Conservation (phyloP, 1,140 invertebrate species). For the Helicoverpa zea region DNA sequence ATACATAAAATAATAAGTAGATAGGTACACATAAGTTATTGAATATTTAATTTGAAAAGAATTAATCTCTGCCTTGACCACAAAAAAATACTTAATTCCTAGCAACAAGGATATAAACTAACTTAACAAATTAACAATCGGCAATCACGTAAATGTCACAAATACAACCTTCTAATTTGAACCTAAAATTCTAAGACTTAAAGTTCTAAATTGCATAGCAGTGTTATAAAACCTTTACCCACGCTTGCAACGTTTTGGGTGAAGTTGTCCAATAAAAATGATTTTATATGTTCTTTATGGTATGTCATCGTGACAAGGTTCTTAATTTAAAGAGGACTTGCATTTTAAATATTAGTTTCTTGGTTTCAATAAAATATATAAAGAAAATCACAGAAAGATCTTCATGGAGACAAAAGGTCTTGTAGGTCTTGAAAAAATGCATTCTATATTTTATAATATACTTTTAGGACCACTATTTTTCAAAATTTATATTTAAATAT, state of each 20-base stretch:
- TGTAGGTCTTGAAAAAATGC: too few relatives aligned
- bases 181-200: neutral
- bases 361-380: neutral
- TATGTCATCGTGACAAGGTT: constrained; percentile 10
- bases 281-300: constrained; percentile 14
- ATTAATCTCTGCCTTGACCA: neutral
- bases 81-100: constrained; percentile 27
- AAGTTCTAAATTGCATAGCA: neutral
- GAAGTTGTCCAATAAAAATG: constrained; percentile 37
- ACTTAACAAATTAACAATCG: neutral
- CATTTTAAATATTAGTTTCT: neutral
- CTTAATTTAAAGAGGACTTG: neutral
- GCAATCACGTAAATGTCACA: constrained; percentile 24
- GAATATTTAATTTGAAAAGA: constrained; percentile 3
- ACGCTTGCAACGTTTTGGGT: constrained; percentile 7
- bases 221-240: neutral
- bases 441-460: too few relatives aligned
- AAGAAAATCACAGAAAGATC: neutral
- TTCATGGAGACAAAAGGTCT: too few relatives aligned
- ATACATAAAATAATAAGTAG: neutral
- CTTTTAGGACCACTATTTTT: too few relatives aligned
- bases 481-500: too few relatives aligned
- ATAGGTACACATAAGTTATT: neutral
- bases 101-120: constrained; percentile 29
- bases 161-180: neutral